Conservation (phyloP, 2,888 invertebrate genomes). For the Acanthosepion esculentum region DNA sequence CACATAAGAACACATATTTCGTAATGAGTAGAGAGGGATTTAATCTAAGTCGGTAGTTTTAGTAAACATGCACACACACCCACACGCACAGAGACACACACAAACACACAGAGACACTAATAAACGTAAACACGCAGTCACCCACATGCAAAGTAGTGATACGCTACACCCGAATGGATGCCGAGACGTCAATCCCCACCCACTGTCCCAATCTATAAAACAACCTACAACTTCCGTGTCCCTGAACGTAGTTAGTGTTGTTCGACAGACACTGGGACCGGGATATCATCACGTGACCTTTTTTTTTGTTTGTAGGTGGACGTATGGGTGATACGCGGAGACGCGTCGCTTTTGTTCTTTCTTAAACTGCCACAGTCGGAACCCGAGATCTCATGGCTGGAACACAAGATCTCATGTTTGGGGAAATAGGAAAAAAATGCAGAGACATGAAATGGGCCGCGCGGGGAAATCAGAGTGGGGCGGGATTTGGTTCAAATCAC, state of each 20-base stretch:
- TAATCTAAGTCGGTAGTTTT: too few species aligned
- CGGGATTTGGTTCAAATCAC: neutral
- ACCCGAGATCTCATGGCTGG: slow-evolving; percentile 6
- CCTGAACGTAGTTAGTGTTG: neutral
- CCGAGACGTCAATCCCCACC: neutral
- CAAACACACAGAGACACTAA: too few species aligned
- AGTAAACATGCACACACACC: too few species aligned
- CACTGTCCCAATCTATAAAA: neutral
- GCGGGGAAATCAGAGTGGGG: neutral
- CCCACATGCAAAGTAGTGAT: too few species aligned
- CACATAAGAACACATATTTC: too few species aligned
- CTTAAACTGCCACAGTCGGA: neutral
- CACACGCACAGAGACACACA: neutral
- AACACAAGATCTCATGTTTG: neutral
- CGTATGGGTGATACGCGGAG: neutral
- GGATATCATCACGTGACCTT: neutral
- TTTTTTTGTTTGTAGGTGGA: neutral
- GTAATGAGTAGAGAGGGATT: too few species aligned
- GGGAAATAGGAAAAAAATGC: neutral
- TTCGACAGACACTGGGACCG: neutral
- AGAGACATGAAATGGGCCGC: neutral
- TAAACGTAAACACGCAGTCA: too few species aligned
- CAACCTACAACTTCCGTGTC: neutral
- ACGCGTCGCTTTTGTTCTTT: neutral
- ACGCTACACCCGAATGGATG: too few species aligned